Evolutionary conservation across 2,888 invertebrate species (phyloP).

Genomic region (Fragum sueziense): DNA sequence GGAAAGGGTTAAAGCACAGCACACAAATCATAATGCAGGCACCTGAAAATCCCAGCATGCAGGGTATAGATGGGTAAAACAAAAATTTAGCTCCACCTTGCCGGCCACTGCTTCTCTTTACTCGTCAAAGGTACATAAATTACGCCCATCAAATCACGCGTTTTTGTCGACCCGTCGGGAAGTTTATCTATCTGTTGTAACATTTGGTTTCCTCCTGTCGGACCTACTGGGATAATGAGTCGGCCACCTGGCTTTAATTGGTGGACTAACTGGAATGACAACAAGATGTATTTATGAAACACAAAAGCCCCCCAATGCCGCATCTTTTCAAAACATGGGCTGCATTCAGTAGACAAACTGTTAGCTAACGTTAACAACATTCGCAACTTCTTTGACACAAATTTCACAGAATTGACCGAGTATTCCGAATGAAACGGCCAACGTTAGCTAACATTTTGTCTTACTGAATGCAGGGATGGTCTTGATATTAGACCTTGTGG

Average conservation of each 20-base stretch:
- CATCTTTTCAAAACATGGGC: too few relatives aligned
- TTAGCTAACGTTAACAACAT: too few relatives aligned
- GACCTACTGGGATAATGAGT: slow-evolving; percentile 93
- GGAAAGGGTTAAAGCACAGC: not conserved
- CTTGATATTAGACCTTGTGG: too few relatives aligned
- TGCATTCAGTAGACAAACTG: too few relatives aligned
- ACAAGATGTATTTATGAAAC: too few relatives aligned
- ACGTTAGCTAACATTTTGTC: too few relatives aligned
- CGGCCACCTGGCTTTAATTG: slow-evolving; percentile 96
- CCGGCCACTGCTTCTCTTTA: slow-evolving; percentile 88
- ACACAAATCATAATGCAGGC: not conserved
- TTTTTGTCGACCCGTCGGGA: slow-evolving; percentile 88
- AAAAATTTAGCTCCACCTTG: slow-evolving; percentile 75
- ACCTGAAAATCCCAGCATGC: slow-evolving; percentile 22
- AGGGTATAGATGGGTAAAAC: slow-evolving; percentile 11
- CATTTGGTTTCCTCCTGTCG: slow-evolving; percentile 87
- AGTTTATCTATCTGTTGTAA: slow-evolving; percentile 95
- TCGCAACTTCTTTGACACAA: too few relatives aligned
- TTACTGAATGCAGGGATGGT: too few relatives aligned
- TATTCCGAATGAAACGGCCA: too few relatives aligned
- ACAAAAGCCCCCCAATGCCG: too few relatives aligned
- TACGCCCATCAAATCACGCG: slow-evolving; percentile 94
- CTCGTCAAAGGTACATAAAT: slow-evolving; percentile 98
- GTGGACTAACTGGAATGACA: slow-evolving; percentile 87
- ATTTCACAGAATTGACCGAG: too few relatives aligned